These are phyloP conservation scores for Pachyrhynchus sulphureomaculatus DNA, from an alignment of 1,140 invertebrate species.

Conservation along the genomic window DNA sequence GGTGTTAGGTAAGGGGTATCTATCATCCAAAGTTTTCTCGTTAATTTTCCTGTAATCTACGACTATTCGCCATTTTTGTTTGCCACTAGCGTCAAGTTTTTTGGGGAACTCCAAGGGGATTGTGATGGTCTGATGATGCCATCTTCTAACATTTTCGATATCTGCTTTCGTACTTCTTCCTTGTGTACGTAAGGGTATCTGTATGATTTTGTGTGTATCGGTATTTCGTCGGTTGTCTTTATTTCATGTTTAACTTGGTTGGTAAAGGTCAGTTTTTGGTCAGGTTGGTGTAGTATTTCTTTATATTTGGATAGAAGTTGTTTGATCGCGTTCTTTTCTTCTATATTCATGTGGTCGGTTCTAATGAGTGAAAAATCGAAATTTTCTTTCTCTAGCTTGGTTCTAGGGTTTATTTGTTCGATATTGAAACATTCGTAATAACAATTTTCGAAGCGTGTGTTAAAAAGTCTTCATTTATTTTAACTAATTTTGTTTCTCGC, in stretches of 20 bases:
- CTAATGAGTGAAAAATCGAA: too few species aligned
- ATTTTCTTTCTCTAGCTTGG: too few species aligned
- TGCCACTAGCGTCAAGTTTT: slow-evolving; percentile 15
- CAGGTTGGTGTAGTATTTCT: slow-evolving; percentile 5
- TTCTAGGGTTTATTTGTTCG: too few species aligned
- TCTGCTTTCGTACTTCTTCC: slow-evolving; percentile 39
- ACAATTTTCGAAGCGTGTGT: too few species aligned
- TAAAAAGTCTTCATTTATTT: too few species aligned
- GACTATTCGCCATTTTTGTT: slow-evolving; percentile 24
- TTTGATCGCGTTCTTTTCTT: slow-evolving; percentile 1
- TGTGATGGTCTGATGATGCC: slow-evolving; percentile 22
- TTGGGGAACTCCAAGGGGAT: slow-evolving; percentile 19
- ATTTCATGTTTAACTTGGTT: slow-evolving; percentile 20
- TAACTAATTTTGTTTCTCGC: too few species aligned
- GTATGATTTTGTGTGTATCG: slow-evolving; percentile 45
- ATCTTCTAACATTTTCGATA: slow-evolving; percentile 30
- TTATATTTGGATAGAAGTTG: neutral
- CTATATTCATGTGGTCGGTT: neutral
- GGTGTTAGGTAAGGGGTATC: slow-evolving; percentile 54
- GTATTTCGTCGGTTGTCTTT: slow-evolving; percentile 1
- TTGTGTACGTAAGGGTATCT: slow-evolving; percentile 42
- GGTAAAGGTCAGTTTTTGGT: slow-evolving; percentile 11
- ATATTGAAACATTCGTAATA: too few species aligned
- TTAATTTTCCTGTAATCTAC: slow-evolving; percentile 52
- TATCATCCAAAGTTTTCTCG: slow-evolving; percentile 51